These are phyloP conservation scores for Whitmania pigra DNA, from an alignment of 1,140 invertebrate genomes.

Conservation along the genomic window DNA sequence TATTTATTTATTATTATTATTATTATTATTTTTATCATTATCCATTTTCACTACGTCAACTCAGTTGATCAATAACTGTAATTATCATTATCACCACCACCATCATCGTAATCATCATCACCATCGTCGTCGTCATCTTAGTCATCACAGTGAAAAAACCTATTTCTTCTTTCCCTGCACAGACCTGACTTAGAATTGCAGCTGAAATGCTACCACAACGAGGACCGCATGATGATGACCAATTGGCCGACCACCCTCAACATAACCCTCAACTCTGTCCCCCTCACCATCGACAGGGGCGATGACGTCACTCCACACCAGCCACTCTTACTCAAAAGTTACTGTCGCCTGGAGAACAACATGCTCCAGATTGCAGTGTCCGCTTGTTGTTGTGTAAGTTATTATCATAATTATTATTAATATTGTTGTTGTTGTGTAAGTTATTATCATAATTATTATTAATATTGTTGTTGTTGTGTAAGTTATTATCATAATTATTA, in stretches of 20 bases:
- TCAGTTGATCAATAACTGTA: no score
- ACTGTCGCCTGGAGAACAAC: slow-evolving; percentile 79
- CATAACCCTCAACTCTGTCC: slow-evolving; percentile 59
- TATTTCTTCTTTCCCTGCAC: background rate
- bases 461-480: no score
- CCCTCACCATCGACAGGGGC: slow-evolving; percentile 70
- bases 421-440: no score
- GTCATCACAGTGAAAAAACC: no score
- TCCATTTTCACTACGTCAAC: background rate
- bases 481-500: no score
- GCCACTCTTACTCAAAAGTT: slow-evolving; percentile 85
- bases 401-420: no score
- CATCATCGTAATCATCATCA: no score
- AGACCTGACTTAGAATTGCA: slow-evolving; percentile 63
- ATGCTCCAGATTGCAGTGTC: slow-evolving; percentile 90
- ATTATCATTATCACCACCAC: no score
- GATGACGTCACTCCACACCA: slow-evolving; percentile 52
- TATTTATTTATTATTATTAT: no score
- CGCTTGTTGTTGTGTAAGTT: slow-evolving; percentile 72
- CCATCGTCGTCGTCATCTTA: no score
- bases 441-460: no score
- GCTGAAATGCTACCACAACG: slow-evolving; percentile 90
- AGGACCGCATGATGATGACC: slow-evolving; percentile 86
- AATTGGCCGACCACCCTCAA: slow-evolving; percentile 71
- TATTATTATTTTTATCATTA: background rate